phyloP scores from a whole-genome alignment of 1,140 invertebrate genomes.

The fruit fly (Drosophila melanogaster) region DNA sequence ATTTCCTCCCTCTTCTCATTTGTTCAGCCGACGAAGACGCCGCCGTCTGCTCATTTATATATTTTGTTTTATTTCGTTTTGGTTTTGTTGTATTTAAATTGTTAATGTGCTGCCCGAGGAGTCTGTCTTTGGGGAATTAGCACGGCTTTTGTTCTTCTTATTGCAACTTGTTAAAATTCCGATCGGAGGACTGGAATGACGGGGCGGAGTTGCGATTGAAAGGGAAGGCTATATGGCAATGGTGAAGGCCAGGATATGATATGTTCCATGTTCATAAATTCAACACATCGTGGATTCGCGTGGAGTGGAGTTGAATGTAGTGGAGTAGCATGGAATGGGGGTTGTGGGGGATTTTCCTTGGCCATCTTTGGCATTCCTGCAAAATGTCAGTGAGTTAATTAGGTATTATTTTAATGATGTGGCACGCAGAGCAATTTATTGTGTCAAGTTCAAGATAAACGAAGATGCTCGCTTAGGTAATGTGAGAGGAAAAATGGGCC shows the following conservation, averaged over 20 bases:
- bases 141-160: conserved; percentile 70
- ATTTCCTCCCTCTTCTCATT: neutral
- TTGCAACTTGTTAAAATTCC: conserved; percentile 82
- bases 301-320: neutral
- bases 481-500: neutral
- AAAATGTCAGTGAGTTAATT: conserved; percentile 19
- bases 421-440: neutral
- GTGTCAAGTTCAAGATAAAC: conserved; percentile 21
- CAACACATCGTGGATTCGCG: conserved; percentile 37
- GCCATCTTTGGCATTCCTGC: conserved; percentile 23
- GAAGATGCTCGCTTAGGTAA: neutral
- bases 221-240: too few species aligned
- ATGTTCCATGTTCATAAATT: conserved; percentile 77
- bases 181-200: conserved; percentile 12
- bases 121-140: conserved; percentile 79
- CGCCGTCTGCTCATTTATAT: conserved; percentile 68
- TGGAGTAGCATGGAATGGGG: conserved; percentile 6
- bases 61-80: conserved; percentile 39
- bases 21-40: neutral
- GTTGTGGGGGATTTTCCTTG: conserved; percentile 35
- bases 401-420: conserved; percentile 30
- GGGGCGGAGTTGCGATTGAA: neutral
- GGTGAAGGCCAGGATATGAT: conserved; percentile 39
- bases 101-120: conserved; percentile 61
- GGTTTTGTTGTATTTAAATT: conserved; percentile 80